Percentiles rank a stretch among this genome's conserved stretches.
These are phyloP conservation scores for Cinclus cinclus DNA, from an alignment of 2,113 vertebrate genomes.

Conservation along the genomic window DNA sequence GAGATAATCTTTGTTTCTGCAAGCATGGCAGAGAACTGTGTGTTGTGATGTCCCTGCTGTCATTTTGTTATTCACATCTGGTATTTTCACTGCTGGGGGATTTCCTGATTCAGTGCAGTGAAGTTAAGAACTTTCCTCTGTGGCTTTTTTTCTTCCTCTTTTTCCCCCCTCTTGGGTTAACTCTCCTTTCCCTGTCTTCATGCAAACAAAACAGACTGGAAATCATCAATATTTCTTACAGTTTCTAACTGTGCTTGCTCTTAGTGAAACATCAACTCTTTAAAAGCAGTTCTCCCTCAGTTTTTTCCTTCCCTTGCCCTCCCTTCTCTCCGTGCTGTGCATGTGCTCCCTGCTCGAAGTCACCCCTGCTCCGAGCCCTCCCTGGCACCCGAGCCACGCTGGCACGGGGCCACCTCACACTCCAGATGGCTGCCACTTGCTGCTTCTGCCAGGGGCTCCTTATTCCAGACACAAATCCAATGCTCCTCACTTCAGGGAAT, in stretches of 20 bases:
- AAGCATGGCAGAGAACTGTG: not conserved
- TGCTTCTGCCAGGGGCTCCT: constrained; percentile 26
- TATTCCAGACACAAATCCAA: not conserved
- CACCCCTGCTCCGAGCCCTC: not conserved
- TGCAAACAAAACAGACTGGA: not conserved
- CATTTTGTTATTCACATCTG: not conserved
- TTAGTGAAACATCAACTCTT: not conserved
- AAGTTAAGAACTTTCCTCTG: not conserved
- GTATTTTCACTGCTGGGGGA: not conserved
- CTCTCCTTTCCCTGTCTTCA: not conserved
- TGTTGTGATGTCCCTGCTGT: not conserved
- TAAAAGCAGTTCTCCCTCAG: not conserved
- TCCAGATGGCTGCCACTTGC: constrained; percentile 55
- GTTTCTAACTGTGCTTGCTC: not conserved
- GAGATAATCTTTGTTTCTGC: not conserved
- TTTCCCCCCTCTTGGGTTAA: rapidly evolving
- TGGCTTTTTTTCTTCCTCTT: rapidly evolving
- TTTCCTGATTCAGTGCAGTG: not conserved
- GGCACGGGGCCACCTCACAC: not conserved
- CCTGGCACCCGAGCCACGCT: not conserved
- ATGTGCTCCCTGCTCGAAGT: not conserved
- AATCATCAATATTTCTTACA: not conserved
- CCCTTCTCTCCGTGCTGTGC: not conserved
- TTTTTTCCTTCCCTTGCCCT: not conserved
- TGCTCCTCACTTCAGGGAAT: not conserved